Conservation (phyloP, 2,888 invertebrate genomes). For the Xanthia togata region DNA sequence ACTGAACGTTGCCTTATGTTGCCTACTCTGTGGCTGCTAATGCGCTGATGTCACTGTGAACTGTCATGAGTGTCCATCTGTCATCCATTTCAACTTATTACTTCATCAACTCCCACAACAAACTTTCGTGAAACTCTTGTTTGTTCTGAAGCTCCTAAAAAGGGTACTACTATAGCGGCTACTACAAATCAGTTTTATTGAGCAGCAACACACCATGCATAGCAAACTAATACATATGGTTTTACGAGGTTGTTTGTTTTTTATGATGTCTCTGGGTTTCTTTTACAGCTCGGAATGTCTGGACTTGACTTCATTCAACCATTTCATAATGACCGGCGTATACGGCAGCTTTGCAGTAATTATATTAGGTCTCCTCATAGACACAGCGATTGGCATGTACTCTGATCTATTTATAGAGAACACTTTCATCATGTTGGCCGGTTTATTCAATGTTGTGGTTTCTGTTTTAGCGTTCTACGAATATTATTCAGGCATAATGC, state of each 20-base stretch:
- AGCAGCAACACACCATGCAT: conserved; percentile 63
- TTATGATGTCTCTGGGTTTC: conserved; percentile 71
- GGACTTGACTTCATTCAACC: conserved; percentile 63
- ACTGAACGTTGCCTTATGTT: background rate
- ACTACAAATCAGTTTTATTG: conserved; percentile 9
- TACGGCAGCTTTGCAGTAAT: conserved; percentile 74
- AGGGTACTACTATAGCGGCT: background rate
- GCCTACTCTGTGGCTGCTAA: background rate
- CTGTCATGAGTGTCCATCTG: conserved; percentile 3
- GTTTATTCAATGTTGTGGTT: conserved; percentile 68
- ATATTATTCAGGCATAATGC: conserved; percentile 50
- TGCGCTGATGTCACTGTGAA: background rate
- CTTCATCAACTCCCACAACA: background rate
- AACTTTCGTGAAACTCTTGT: background rate
- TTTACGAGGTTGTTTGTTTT: conserved; percentile 72
- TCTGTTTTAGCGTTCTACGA: conserved; percentile 69
- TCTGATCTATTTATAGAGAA: conserved; percentile 69
- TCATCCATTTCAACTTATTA: background rate
- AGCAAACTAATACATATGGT: conserved; percentile 74
- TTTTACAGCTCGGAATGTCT: conserved; percentile 74
- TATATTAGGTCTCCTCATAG: conserved; percentile 76
- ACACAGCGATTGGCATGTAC: conserved; percentile 70
- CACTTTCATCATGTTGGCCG: conserved; percentile 68
- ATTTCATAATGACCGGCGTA: conserved; percentile 76
- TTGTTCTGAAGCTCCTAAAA: background rate